A percentile compares a stretch with the other conserved stretches of the same genome.
Evolutionary conservation across 2,113 vertebrate species (phyloP).

Genomic region (Cinclus mexicanus): DNA sequence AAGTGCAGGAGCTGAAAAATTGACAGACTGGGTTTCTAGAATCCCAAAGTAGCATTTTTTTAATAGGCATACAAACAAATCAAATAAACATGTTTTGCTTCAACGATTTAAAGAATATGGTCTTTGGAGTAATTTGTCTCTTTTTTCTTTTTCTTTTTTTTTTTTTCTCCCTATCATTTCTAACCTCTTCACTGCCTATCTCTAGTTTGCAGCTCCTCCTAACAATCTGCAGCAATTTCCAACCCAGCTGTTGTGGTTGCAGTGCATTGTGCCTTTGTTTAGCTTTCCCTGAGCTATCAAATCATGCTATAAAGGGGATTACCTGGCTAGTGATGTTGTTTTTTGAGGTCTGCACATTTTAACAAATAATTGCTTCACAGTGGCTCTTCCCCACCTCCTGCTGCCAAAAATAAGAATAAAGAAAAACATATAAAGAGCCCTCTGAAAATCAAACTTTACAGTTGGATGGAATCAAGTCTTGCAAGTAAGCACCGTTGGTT

Average conservation of each 20-base stretch:
- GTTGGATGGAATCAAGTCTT: neutral
- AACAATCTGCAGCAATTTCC: constrained; percentile 75
- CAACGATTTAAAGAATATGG: constrained; percentile 81
- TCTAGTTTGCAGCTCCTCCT: constrained; percentile 73
- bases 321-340: constrained; percentile 57
- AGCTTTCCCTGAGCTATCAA: constrained; percentile 62
- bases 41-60: constrained; percentile 85
- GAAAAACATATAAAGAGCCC: neutral
- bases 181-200: constrained; percentile 78
- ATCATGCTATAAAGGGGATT: constrained; percentile 71
- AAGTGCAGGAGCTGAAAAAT: constrained; percentile 83
- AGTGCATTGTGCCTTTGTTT: constrained; percentile 61
- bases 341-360: constrained; percentile 60
- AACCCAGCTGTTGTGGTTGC: constrained; percentile 69
- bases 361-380: constrained; percentile 12
- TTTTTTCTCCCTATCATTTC: constrained; percentile 69
- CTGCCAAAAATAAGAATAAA: neutral
- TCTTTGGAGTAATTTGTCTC: constrained; percentile 79
- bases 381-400: neutral
- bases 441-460: constrained; percentile 15
- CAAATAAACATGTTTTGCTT: constrained; percentile 88
- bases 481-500: neutral
- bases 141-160: neutral
- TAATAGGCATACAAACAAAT: constrained; percentile 85
- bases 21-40: constrained; percentile 82